A percentile compares a stretch with the other conserved stretches of the same genome.
Evolutionary conservation across 2,113 vertebrate genomes (phyloP).

Genomic region (Hiodon alosoides): DNA sequence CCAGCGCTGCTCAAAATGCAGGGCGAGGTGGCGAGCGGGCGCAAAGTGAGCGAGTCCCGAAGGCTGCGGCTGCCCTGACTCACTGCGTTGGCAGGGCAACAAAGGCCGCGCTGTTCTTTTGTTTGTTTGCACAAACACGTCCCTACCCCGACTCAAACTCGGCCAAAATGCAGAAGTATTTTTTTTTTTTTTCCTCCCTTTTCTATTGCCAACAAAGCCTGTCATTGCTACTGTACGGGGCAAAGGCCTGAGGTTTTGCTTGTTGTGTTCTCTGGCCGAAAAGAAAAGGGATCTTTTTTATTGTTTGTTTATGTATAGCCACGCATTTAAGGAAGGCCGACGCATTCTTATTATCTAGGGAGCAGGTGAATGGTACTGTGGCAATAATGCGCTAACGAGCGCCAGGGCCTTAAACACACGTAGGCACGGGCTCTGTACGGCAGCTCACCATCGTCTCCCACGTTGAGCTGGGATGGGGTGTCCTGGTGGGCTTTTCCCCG

Average conservation of each 20-base stretch:
- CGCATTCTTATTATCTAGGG: too few species aligned
- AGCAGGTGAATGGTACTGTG: not conserved
- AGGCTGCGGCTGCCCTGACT: constrained; percentile 23
- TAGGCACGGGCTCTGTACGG: constrained; percentile 7
- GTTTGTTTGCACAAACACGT: constrained; percentile 34
- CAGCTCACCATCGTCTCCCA: constrained; percentile 52
- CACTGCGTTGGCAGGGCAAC: constrained; percentile 24
- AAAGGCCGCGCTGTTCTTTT: constrained; percentile 38
- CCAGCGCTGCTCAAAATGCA: not conserved
- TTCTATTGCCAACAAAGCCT: not conserved
- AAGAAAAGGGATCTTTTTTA: not conserved
- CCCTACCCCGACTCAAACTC: constrained; percentile 15
- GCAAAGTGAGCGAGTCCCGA: constrained; percentile 5
- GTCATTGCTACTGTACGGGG: constrained; percentile 13
- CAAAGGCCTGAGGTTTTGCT: constrained; percentile 35
- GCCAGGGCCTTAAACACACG: constrained; percentile 7
- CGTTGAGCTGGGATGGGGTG: constrained; percentile 55
- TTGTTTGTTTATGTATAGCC: too few species aligned
- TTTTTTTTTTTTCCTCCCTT: constrained; percentile 16
- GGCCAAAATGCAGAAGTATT: constrained; percentile 25
- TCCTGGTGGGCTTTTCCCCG: constrained; percentile 36
- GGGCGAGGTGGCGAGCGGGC: not conserved
- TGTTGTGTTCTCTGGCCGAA: not conserved
- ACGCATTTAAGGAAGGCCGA: too few species aligned
- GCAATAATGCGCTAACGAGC: not conserved